Evolutionary conservation across 2,888 invertebrate species (phyloP).

Genomic region (Ryuthela nishihirai): DNA sequence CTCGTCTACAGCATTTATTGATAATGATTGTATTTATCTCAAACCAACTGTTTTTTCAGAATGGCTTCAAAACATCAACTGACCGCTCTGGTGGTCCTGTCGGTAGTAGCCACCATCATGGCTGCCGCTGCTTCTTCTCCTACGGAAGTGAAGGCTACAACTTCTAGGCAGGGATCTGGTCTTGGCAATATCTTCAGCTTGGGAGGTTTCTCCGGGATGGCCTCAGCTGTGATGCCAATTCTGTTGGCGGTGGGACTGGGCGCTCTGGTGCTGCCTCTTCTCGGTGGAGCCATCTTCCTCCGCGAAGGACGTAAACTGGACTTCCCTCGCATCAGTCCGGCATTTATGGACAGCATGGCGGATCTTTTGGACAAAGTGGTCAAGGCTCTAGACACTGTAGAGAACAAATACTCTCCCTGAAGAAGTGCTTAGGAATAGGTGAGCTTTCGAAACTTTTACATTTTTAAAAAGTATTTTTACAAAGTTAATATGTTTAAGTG

Average conservation of each 20-base stretch:
- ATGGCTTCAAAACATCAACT: neutral
- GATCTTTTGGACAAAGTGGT: neutral
- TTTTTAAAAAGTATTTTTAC: no score
- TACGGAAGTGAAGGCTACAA: neutral
- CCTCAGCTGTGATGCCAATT: neutral
- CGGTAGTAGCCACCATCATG: neutral
- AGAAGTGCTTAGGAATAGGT: no score
- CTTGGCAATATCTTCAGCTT: neutral
- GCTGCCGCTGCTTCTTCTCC: neutral
- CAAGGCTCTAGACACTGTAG: constrained; percentile 1
- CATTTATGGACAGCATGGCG: neutral
- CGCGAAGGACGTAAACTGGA: constrained; percentile 1
- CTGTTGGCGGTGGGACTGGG: neutral
- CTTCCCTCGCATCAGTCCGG: neutral
- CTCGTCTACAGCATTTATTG: no score
- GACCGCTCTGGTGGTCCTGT: neutral
- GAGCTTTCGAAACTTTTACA: no score
- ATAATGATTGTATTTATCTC: no score
- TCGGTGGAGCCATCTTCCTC: constrained; percentile 3
- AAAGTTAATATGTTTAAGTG: no score
- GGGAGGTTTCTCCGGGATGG: neutral
- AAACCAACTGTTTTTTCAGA: no score
- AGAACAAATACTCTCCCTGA: constrained; percentile 2
- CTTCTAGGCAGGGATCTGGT: neutral
- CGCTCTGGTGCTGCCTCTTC: neutral